These are phyloP conservation scores for Drosophila obscura DNA, from an alignment of 1,140 invertebrate species.

Conservation along the genomic window DNA sequence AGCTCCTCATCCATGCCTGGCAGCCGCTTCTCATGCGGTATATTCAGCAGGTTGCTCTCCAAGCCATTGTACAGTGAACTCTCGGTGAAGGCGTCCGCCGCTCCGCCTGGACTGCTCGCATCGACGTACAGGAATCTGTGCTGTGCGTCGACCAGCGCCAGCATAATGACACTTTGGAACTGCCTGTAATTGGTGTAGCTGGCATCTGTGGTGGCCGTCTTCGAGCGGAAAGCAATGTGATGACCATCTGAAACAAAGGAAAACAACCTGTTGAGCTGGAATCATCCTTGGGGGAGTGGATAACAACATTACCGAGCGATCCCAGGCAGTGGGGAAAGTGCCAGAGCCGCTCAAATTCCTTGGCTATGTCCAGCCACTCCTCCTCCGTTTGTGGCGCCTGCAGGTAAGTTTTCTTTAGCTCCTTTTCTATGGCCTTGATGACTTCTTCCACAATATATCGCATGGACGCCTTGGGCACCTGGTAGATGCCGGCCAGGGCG, in stretches of 20 bases:
- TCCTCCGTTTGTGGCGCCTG: constrained; percentile 9
- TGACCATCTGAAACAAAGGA: neutral
- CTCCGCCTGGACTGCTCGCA: constrained; percentile 1
- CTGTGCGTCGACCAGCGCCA: constrained; percentile 9
- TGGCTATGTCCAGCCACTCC: neutral
- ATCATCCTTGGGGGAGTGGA: too few relatives aligned
- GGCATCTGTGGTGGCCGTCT: neutral
- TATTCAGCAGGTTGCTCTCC: constrained; percentile 15
- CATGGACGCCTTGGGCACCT: neutral
- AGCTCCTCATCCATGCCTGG: constrained; percentile 5
- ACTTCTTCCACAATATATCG: neutral
- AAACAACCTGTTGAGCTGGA: neutral
- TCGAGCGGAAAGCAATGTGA: constrained; percentile 7
- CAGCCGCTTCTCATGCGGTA: neutral
- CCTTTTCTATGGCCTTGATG: neutral
- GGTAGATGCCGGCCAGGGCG: neutral
- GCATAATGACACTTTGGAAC: constrained; percentile 8
- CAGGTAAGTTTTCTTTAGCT: constrained; percentile 1
- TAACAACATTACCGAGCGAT: neutral
- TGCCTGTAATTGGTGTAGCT: constrained; percentile 9
- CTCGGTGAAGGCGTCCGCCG: constrained; percentile 2
- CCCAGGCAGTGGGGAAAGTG: constrained; percentile 17
- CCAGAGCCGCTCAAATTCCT: constrained; percentile 3
- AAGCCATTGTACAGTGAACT: constrained; percentile 13
- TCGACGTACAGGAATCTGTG: constrained; percentile 7